phyloP scores from a whole-genome alignment of 2,888 invertebrate species.

The Caenorhabditis doughertyi region DNA sequence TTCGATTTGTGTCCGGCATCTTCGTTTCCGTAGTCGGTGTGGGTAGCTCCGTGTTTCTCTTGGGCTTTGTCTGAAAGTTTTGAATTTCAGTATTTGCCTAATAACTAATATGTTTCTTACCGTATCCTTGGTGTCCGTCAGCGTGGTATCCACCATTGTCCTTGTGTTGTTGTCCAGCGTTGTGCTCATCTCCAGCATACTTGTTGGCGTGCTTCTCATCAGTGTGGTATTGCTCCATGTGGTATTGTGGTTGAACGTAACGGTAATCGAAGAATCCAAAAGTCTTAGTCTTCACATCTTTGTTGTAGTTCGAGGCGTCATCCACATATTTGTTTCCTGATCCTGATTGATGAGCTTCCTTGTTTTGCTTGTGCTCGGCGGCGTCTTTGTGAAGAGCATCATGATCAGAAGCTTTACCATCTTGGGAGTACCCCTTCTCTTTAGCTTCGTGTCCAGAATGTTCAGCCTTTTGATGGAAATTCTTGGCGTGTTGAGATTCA shows the following conservation, averaged over 20 bases:
- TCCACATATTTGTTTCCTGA: slow-evolving; percentile 71
- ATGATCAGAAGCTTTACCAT: slow-evolving; percentile 68
- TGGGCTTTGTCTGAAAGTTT: slow-evolving; percentile 70
- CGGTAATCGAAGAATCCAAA: slow-evolving; percentile 79
- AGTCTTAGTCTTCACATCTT: slow-evolving; percentile 77
- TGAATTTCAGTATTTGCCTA: neutral
- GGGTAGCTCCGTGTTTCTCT: slow-evolving; percentile 68
- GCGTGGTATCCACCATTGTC: slow-evolving; percentile 68
- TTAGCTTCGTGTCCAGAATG: slow-evolving; percentile 66
- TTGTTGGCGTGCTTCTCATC: slow-evolving; percentile 79
- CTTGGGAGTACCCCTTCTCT: slow-evolving; percentile 63
- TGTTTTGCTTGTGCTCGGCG: slow-evolving; percentile 67
- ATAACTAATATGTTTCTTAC: slow-evolving; percentile 23
- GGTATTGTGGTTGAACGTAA: slow-evolving; percentile 79
- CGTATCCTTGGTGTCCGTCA: slow-evolving; percentile 66
- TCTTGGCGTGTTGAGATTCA: slow-evolving; percentile 67
- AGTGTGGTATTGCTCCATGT: slow-evolving; percentile 78
- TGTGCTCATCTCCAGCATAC: slow-evolving; percentile 75
- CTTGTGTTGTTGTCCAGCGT: slow-evolving; percentile 71
- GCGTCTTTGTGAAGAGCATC: slow-evolving; percentile 66
- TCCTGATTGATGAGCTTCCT: slow-evolving; percentile 67
- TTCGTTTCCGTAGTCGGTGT: slow-evolving; percentile 71
- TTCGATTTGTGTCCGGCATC: slow-evolving; percentile 72
- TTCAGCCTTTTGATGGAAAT: slow-evolving; percentile 65
- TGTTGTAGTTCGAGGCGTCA: slow-evolving; percentile 72